Base-by-base conservation (phyloP, 1,140 invertebrate genomes). In the Ylistrum balloti region DNA sequence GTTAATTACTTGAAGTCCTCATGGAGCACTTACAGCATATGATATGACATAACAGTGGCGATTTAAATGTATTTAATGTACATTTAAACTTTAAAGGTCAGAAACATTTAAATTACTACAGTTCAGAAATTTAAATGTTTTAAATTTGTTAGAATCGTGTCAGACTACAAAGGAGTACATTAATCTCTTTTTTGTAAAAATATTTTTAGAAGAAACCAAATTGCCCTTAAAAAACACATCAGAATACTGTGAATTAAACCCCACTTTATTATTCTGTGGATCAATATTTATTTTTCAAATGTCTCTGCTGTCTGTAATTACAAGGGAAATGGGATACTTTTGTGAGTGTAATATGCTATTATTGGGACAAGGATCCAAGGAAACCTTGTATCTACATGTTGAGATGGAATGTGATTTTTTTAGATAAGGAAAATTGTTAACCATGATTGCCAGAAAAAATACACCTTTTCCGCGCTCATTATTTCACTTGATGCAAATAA, bases 1-100 rank as follows among this genome's bases (percentile, higher is more conserved):
- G 56, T 74, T n/a, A 74, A 74, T 74, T 74, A 74, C 56, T 1
- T 74, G n/a, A n/a, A 74, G 56, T 74, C 22, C 1, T 74, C 22
- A n/a, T 74, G n/a, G n/a, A 74, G 56, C n/a, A 74, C 56, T 74
- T 74, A 11, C 5, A 74, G 22, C 56, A 28, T 74, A 74, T 74
- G 56, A 74, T 74, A 28, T 74, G n/a, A 17, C 56, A 74, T 74
- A 74, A 74, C 56, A 28, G 0, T 74, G 22, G 56, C 5, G 56
- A 74, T 74, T 74, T 74, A 74, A 74, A 74, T 74, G 56, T 9
- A 74, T 74, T 74, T 74, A 28, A 74, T 74, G 56, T 74, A 74
- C 56, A 74, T 74, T 74, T 74, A 74, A 74, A 74, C 56, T 28
- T 74, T n/a, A 74, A 74, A 74, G 56, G 56, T 74, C 56, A 74